Base-by-base conservation (phyloP, 1,140 invertebrate species). In the Pseudomyrmex flavicornis region DNA sequence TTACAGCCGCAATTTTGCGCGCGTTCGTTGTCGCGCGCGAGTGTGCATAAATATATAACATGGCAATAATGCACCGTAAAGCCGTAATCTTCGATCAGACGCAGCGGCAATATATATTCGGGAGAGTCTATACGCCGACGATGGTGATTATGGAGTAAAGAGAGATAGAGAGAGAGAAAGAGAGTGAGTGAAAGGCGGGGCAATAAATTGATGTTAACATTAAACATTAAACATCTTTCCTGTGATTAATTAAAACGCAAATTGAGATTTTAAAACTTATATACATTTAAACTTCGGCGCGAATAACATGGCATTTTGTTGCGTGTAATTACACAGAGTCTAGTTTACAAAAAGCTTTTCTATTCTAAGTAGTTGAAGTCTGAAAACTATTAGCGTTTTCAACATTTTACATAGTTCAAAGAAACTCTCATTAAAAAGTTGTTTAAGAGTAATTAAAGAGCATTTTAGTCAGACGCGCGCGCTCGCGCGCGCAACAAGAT, bases 1-100 rank as follows among this genome's bases (percentile, higher is more conserved):
- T 35, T 59, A 58, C 76, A 70, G 76, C 65, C 65, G 76, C 54
- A 79, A 79, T 79, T 69, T 79, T 69, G 35, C 66, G 2, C 86
- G 48, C 76, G 4, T 35, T 22, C 10, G 65, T 69, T 20, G 52
- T 48, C 15, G 65, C 7, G 13, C 52, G 20, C 26, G 54, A 50
- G 35, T 12, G 65, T 70, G 44, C 22, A 72, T 72, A 61, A 70
- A 80, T 72, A 80, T 80, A 70, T 61, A 70, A 79, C 20, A 35
- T 10, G 65, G 44, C 54, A 79, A 79, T 79, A 79, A 70, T 70
- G 76, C 44, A 70, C 56, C 35, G 50, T 69, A 69, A 69, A 69
- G 52, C 35, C 65, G 3, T 77, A 77, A 77, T 68, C 61, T 54
- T 77, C 62, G 74, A 76, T 76, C 74, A 48, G 35, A 13, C 48